Base-by-base conservation (phyloP, 2,797 vertebrate genomes). In the Melanotaenia boesemani region DNA sequence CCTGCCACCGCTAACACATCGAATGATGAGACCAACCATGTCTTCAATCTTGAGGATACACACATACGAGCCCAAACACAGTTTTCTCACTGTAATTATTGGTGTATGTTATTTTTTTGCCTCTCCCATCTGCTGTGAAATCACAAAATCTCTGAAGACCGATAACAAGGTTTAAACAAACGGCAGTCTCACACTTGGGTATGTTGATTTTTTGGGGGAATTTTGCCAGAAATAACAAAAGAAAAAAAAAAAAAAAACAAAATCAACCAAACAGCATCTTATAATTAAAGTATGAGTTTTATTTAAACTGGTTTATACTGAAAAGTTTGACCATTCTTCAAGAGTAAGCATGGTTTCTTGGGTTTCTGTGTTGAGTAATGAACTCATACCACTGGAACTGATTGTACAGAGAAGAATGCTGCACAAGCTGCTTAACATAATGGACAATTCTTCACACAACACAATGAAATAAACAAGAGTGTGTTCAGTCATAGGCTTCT, bases 91-190 rank as follows among this genome's bases (percentile, higher is more conserved):
- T 74, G 83, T 80, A 87, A 90, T 88, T 84, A 83, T 80, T 79
- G 77, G 66, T 69, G 70, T 71, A 80, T 67, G 75, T 73, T 77
- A 18, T 61, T 54, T 60, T 76, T 80, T 70, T 86, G 73, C 81
- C 67, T 84, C 74, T 83, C 46, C 87, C 87, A 88, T 90, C 90
- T 91, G 90, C 84, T 67, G 65, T 56, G 44, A 39, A 87, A 86
- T 82, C 83, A 74, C 69, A 83, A 72, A 69, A 59, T 84, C 89
- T 88, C 86, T 64, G 62, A 82, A 82, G 77, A 85, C 26, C n/a
- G 78, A 80, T 91, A 91, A 91, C 79, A 79, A 44, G 63, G 64
- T 89, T 90, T 85, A 69, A 83, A 76, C 80, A 75, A 67, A 62
- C 76, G 70, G 63, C 32, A 46, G 73, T 61, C 75, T 71, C 74